Evolutionary conservation across 2,113 vertebrate genomes (phyloP).

Genomic region (Cathartes aura): DNA sequence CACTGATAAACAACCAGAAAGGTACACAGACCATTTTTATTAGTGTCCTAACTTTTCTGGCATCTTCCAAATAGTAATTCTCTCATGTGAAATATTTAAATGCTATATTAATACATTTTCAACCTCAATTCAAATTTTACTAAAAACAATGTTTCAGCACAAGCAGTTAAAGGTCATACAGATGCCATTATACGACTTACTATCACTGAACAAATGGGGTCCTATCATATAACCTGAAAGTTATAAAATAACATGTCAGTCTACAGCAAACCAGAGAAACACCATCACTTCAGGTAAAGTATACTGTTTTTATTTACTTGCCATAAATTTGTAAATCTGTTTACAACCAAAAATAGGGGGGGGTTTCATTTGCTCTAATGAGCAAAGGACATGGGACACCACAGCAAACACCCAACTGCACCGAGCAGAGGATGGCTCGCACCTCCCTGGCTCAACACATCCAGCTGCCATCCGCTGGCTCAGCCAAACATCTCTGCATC

Average conservation of each 20-base stretch:
- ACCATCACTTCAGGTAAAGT: not conserved
- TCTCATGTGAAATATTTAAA: not conserved
- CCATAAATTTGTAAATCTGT: not conserved
- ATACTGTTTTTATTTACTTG: not conserved
- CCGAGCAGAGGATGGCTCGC: fast-evolving
- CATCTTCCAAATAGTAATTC: not conserved
- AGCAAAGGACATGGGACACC: not conserved
- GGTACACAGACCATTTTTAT: not conserved
- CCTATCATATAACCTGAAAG: fast-evolving
- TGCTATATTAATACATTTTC: not conserved
- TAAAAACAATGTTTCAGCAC: fast-evolving
- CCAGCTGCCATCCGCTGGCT: not conserved
- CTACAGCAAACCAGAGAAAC: not conserved
- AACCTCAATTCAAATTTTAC: not conserved
- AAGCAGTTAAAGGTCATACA: not conserved
- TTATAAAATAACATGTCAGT: fast-evolving
- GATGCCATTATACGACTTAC: not conserved
- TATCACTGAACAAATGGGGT: not conserved
- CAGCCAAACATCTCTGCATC: fast-evolving
- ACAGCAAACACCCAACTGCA: fast-evolving
- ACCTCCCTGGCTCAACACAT: not conserved
- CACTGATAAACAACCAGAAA: not conserved
- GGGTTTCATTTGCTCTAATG: fast-evolving
- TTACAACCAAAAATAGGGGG: not conserved
- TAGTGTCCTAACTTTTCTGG: not conserved